Evolutionary conservation across 2,797 vertebrate genomes (phyloP), one percentile per base, ranked within the genome.

Genomic region (Cuculus canorus): DNA sequence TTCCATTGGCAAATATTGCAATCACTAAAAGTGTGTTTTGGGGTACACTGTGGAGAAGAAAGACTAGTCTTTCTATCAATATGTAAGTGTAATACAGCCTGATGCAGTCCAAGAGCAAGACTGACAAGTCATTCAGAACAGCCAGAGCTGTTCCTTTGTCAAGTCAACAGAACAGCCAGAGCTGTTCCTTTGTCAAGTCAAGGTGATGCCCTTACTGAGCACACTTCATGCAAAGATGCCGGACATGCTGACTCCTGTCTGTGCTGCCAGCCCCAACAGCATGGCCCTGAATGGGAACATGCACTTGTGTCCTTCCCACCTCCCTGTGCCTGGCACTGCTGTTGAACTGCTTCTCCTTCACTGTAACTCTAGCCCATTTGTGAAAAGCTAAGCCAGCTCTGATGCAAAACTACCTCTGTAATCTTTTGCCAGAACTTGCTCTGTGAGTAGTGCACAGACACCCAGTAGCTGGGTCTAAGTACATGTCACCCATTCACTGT

Each of bases 161-260:
- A 8, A 3, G n/a, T n/a, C n/a, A n/a, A n/a, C 0, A 0, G 43
- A 82, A 48, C 37, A 69, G 37, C 15, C 19, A 57, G 52, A 76
- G 32, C 28, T 81, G 13, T 57, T 60, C n/a, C 35, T 54, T 2
- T 5, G 2, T 41, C 37, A 8, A 3, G 33, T 24, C 33, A 30
- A 25, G 30, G 65, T 2, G 1, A 57, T 57, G 25, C 33, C 15
- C 2, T 65, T 57, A 15, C 69, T 52, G 30, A 41, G 9, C 2
- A 0, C 6, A 0, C 25, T 33, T 72, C 39, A 7, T 76, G 23
- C 53, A 64, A 5, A 41, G 53, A 17, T 2, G 12, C 48, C 47
- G 61, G 16, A 30, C 4, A 0, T 12, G 11, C 43, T 70, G 37
- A 7, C 24, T 63, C 0, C 0, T 41, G 23, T 33, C 81, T 0